Conservation (phyloP, 2,113 vertebrate species). For the Otolemur garnettii region DNA sequence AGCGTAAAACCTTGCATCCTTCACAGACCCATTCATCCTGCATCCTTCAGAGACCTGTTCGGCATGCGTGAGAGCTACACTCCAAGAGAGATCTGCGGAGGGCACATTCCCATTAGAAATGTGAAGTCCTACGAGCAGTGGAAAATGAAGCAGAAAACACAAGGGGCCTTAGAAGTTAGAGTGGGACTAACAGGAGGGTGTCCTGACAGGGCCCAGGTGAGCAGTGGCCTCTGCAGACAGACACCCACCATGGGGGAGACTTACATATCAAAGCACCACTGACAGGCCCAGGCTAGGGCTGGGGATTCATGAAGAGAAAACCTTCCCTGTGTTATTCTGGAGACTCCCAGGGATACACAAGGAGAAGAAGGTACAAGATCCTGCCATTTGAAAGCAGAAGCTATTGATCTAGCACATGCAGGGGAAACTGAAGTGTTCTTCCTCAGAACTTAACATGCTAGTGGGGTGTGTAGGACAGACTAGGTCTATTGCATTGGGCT, state of each 20-base stretch:
- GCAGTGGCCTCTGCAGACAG: too few species aligned
- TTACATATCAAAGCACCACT: accelerated
- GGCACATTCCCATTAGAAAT: background rate
- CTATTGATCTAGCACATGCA: background rate
- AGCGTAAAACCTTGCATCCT: background rate
- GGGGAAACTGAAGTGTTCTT: background rate
- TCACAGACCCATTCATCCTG: background rate
- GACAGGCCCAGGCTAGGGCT: background rate
- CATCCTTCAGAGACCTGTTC: background rate
- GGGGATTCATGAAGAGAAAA: background rate
- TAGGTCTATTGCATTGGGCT: background rate
- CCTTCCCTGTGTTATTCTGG: background rate
- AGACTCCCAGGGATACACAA: background rate
- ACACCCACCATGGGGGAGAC: accelerated
- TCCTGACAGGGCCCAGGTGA: background rate
- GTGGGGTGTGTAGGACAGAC: background rate
- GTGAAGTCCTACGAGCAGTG: too few species aligned
- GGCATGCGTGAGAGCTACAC: background rate
- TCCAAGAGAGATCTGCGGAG: background rate
- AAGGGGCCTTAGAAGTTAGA: background rate
- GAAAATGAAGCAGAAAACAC: background rate
- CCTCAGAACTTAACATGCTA: background rate
- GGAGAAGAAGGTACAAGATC: background rate
- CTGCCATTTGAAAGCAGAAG: background rate
- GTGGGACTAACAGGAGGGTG: background rate